phyloP scores from a whole-genome alignment of 2,888 invertebrate genomes.

The Timandra comae region DNA sequence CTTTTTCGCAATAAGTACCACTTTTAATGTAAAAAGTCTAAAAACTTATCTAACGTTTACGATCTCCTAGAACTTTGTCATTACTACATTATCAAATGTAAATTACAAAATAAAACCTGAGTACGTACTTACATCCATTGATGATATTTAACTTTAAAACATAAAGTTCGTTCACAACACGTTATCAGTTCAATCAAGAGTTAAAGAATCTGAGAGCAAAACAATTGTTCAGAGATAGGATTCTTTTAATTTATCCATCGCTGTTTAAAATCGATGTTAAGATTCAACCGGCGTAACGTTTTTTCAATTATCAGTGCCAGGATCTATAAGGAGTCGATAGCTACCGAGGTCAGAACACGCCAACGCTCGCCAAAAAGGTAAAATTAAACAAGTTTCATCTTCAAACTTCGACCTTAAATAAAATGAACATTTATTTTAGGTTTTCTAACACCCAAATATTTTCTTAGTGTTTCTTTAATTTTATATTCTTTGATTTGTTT shows the following conservation, averaged over 20 bases:
- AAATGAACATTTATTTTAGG: constrained; percentile 3
- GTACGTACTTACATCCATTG: no score
- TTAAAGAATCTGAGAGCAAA: constrained; percentile 54
- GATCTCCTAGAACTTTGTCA: no score
- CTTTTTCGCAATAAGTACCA: no score
- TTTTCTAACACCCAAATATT: no score
- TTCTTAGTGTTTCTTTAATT: no score
- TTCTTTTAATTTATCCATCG: constrained; percentile 72
- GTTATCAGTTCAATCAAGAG: constrained; percentile 58
- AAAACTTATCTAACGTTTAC: no score
- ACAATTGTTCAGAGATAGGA: constrained; percentile 53
- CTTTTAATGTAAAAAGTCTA: no score
- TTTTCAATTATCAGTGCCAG: constrained; percentile 62
- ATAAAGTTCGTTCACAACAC: constrained; percentile 63
- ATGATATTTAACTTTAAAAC: constrained; percentile 22
- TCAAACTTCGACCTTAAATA: constrained; percentile 6
- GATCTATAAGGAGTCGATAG: constrained; percentile 64
- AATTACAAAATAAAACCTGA: neutral
- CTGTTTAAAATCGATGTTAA: constrained; percentile 72
- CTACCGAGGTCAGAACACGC: constrained; percentile 54
- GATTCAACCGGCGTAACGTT: constrained; percentile 66
- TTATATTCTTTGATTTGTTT: no score
- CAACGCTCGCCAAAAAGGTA: constrained; percentile 31
- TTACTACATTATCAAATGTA: neutral
- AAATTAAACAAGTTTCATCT: constrained; percentile 13